Conservation (phyloP, 2,113 vertebrate species). For the Apus apus region DNA sequence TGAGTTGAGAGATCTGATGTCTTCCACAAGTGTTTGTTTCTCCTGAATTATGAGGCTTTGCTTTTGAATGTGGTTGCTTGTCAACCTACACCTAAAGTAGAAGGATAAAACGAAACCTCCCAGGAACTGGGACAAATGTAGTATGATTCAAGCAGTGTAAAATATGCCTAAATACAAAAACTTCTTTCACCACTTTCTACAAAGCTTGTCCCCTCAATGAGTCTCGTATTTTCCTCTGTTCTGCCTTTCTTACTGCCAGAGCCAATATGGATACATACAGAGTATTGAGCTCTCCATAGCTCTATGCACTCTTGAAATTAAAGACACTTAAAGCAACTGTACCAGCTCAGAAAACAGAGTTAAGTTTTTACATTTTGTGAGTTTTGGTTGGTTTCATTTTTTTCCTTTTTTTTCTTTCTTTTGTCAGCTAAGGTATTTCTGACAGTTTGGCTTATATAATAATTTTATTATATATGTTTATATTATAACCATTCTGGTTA, state of each 20-base stretch:
- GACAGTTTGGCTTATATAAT: neutral
- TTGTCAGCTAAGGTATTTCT: neutral
- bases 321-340: neutral
- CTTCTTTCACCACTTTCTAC: neutral
- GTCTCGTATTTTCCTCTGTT: neutral
- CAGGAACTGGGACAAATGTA: neutral
- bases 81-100: neutral
- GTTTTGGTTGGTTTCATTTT: too few relatives aligned
- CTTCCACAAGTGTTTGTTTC: neutral
- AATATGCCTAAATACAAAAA: neutral
- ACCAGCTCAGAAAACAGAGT: neutral
- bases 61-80: constrained; percentile 9
- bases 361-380: neutral
- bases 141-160: neutral
- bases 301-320: neutral
- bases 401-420: neutral
- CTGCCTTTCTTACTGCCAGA: neutral
- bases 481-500: neutral
- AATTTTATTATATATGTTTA: neutral
- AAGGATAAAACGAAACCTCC: neutral
- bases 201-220: neutral
- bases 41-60: neutral
- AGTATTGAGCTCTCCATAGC: neutral
- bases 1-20: neutral
- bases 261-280: neutral